These are phyloP conservation scores for Acronicta alni DNA, from an alignment of 2,888 invertebrate genomes.

Conservation along the genomic window DNA sequence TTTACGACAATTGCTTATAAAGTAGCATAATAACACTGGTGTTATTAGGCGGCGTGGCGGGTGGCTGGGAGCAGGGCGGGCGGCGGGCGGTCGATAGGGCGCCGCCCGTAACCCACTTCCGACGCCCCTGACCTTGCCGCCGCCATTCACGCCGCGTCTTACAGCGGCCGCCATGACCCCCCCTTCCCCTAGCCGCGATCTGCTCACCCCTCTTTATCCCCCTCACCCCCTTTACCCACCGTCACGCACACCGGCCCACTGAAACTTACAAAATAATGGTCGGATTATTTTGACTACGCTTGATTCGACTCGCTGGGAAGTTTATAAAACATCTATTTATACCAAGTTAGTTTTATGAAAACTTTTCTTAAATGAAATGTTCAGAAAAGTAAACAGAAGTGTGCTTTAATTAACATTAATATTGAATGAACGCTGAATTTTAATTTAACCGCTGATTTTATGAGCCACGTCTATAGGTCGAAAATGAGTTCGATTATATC, in stretches of 20 bases:
- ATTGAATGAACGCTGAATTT: slow-evolving; percentile 3
- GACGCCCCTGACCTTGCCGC: slow-evolving; percentile 88
- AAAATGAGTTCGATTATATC: background rate
- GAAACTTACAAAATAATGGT: slow-evolving; percentile 75
- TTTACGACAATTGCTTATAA: slow-evolving; percentile 45
- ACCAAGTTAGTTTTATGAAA: slow-evolving; percentile 45
- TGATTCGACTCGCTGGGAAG: slow-evolving; percentile 60
- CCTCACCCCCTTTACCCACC: slow-evolving; percentile 46
- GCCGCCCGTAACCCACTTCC: slow-evolving; percentile 89
- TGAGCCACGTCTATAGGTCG: background rate
- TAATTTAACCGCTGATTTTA: background rate
- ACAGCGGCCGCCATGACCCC: slow-evolving; percentile 65
- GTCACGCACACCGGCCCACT: slow-evolving; percentile 53
- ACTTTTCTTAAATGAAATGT: slow-evolving; percentile 28
- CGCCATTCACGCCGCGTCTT: slow-evolving; percentile 87
- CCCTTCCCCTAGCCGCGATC: slow-evolving; percentile 55
- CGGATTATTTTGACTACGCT: slow-evolving; percentile 71
- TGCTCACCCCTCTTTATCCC: slow-evolving; percentile 49
- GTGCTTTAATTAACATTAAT: slow-evolving; percentile 15
- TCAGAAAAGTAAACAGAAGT: slow-evolving; percentile 34
- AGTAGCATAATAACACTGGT: slow-evolving; percentile 49
- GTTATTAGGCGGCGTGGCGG: slow-evolving; percentile 53
- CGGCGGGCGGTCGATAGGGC: slow-evolving; percentile 82
- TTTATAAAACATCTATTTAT: slow-evolving; percentile 61
- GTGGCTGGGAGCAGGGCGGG: slow-evolving; percentile 48